Evolutionary conservation across 2,113 vertebrate species (phyloP).

Genomic region (Takifugu flavidus): DNA sequence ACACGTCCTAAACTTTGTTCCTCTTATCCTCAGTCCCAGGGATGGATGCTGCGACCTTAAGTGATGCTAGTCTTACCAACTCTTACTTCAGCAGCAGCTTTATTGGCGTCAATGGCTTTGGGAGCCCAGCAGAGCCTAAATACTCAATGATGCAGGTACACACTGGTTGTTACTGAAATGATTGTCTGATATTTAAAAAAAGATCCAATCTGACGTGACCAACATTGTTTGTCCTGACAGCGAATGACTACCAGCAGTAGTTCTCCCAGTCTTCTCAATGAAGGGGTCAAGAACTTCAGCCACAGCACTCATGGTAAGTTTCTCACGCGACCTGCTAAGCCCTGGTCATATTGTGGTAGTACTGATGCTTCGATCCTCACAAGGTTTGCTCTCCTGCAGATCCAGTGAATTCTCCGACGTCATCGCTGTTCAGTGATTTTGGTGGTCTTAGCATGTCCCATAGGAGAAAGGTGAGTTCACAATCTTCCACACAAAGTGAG

Average conservation of each 20-base stretch:
- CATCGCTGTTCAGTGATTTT: slow-evolving; percentile 97
- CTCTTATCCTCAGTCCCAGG: slow-evolving; percentile 82
- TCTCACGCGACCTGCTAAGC: not conserved
- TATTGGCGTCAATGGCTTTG: slow-evolving; percentile 98
- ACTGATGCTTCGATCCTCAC: not conserved
- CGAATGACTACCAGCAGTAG: slow-evolving; percentile 98
- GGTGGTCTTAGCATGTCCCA: slow-evolving; percentile 94
- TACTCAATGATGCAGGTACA: slow-evolving; percentile 98
- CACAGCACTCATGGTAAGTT: slow-evolving; percentile 88
- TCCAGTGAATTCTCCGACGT: slow-evolving; percentile 89
- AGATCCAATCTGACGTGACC: no score
- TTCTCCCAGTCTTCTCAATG: slow-evolving; percentile 95
- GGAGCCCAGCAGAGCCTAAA: slow-evolving; percentile 92
- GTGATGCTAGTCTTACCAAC: slow-evolving; percentile 92
- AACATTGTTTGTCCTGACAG: slow-evolving; percentile 69
- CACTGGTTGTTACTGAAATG: not conserved
- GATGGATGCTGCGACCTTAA: slow-evolving; percentile 87
- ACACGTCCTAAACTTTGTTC: slow-evolving; percentile 8
- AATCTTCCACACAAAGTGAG: not conserved
- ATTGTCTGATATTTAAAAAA: not conserved
- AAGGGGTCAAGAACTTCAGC: slow-evolving; percentile 95
- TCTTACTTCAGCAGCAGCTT: slow-evolving; percentile 99
- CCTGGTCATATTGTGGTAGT: not conserved
- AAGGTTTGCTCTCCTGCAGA: slow-evolving; percentile 70
- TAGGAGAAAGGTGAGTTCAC: slow-evolving; percentile 90